Evolutionary conservation across 2,888 invertebrate species (phyloP).

Genomic region (Drosophila macrospina): DNA sequence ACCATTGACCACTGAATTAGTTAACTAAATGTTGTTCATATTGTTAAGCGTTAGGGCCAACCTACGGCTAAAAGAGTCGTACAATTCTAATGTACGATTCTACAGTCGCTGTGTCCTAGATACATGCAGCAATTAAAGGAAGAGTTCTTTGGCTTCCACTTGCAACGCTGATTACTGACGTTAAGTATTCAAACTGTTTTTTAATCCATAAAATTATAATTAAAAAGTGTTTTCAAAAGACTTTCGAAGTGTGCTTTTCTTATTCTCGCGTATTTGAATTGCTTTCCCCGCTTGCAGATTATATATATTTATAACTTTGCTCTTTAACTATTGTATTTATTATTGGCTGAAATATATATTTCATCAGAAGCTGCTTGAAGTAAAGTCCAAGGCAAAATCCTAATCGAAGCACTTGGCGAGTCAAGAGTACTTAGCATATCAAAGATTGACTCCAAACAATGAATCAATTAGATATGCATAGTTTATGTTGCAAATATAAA

Average conservation of each 20-base stretch:
- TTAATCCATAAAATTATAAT: slow-evolving; percentile 30
- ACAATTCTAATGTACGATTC: neutral
- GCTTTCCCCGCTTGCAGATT: neutral
- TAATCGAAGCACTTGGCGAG: too few relatives aligned
- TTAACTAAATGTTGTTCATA: slow-evolving; percentile 55
- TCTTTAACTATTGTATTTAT: too few relatives aligned
- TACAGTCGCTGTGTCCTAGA: neutral
- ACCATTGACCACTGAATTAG: slow-evolving; percentile 48
- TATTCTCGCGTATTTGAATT: too few relatives aligned
- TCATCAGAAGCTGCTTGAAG: too few relatives aligned
- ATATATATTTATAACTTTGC: neutral
- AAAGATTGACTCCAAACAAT: too few relatives aligned
- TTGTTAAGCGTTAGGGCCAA: slow-evolving; percentile 43
- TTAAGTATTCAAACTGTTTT: slow-evolving; percentile 58
- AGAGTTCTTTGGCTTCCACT: neutral
- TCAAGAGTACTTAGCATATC: too few relatives aligned
- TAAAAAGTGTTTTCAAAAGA: slow-evolving; percentile 24
- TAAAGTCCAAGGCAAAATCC: too few relatives aligned
- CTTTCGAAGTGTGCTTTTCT: neutral
- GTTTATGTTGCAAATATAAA: too few relatives aligned
- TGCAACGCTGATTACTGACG: slow-evolving; percentile 8
- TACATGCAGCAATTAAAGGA: slow-evolving; percentile 1
- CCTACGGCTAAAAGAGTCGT: slow-evolving; percentile 23
- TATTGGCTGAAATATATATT: too few relatives aligned
- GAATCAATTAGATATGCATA: too few relatives aligned